phyloP scores from a whole-genome alignment of 2,888 invertebrate genomes.

The Nudaria mundana region DNA sequence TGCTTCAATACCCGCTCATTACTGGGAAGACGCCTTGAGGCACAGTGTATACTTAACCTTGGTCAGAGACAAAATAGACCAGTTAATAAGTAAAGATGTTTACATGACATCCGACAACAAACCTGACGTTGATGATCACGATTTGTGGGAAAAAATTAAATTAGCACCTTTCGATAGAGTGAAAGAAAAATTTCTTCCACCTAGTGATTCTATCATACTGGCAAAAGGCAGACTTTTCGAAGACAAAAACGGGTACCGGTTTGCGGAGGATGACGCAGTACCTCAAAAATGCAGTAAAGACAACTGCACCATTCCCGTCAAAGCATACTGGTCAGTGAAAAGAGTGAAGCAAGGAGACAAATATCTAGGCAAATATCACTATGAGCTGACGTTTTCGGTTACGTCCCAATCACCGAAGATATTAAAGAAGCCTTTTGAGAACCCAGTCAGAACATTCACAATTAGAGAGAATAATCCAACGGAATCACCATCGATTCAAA shows the following conservation, averaged over 20 bases:
- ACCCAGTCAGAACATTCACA: constrained; percentile 83
- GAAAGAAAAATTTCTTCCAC: constrained; percentile 68
- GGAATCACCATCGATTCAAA: constrained; percentile 35
- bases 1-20: constrained; percentile 61
- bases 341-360: constrained; percentile 83
- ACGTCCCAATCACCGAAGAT: constrained; percentile 74
- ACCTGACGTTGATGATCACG: constrained; percentile 61
- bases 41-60: constrained; percentile 85
- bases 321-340: constrained; percentile 86
- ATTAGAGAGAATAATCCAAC: constrained; percentile 73
- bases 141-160: constrained; percentile 75
- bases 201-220: constrained; percentile 84
- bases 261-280: constrained; percentile 72
- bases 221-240: constrained; percentile 84
- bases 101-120: constrained; percentile 46
- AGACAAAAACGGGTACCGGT: constrained; percentile 74
- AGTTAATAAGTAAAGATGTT: constrained; percentile 65
- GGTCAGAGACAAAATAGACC: constrained; percentile 78
- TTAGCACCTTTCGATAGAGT: constrained; percentile 66
- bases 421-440: constrained; percentile 68
- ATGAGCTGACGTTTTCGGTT: constrained; percentile 86
- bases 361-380: constrained; percentile 71
- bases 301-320: constrained; percentile 74
- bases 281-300: constrained; percentile 60
- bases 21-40: constrained; percentile 85